Percentiles rank a stretch among this genome's conserved stretches.
phyloP scores from a whole-genome alignment of 2,113 vertebrate species.

The Ailuropoda melanoleuca region DNA sequence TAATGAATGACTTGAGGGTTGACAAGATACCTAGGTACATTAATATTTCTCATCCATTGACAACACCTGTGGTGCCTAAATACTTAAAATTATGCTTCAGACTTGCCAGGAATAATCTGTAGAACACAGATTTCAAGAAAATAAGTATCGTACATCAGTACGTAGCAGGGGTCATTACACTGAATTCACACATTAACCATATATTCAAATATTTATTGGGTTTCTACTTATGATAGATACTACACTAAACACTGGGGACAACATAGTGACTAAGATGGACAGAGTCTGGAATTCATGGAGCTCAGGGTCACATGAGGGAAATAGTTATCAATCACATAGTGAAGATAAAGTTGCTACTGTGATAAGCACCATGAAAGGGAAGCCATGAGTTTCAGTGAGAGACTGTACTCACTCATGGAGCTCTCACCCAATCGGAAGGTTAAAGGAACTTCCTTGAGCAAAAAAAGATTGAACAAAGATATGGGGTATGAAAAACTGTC shows the following conservation, averaged over 20 bases:
- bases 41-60: neutral
- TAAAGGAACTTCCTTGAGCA: neutral
- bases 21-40: neutral
- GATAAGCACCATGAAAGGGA: neutral
- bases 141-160: neutral
- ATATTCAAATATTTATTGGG: neutral
- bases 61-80: neutral
- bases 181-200: neutral
- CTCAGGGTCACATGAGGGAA: neutral
- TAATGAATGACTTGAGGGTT: neutral
- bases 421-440: neutral
- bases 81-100: neutral
- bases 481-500: neutral
- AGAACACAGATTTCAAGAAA: neutral
- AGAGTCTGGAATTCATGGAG: neutral
- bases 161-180: neutral
- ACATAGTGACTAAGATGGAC: neutral
- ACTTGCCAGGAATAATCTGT: neutral
- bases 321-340: neutral
- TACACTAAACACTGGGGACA: neutral
- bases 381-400: fast-evolving
- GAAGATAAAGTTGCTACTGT: neutral
- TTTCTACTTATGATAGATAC: neutral
- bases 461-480: neutral
- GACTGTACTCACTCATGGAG: neutral